Base-by-base conservation (phyloP, 2,113 vertebrate species). In the Pelodiscus sinensis region DNA sequence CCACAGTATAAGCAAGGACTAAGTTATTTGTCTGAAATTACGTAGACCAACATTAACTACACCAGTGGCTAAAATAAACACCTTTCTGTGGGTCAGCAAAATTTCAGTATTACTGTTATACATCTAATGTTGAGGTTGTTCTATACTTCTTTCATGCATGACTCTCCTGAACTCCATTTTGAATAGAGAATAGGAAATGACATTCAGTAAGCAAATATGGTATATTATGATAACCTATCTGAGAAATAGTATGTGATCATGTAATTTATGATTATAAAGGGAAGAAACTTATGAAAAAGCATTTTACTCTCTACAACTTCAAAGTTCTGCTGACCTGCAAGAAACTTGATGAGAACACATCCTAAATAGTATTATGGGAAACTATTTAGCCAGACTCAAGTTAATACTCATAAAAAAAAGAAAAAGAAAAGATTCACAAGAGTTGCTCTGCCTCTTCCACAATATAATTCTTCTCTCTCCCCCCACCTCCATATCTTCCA, bases 101-200 rank as follows among this genome's bases (percentile, higher is more conserved):
- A 73, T 52, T 25, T 38, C 58, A 14, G 13, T 31, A 2, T 54
- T n/a, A 15, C 0, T 4, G 25, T 24, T 25, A 2, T 51, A 4
- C 8, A 75, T 75, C 38, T 75, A 71, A 29, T 71, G 57, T 4
- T 57, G 0, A 0, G 11, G 0, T 6, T 3, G 1, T 19, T 10
- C 11, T 44, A 55, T 6, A 54, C 56, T 2, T 62, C 50, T 5
- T 62, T 31, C 21, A 16, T 0, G 5, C 0, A 1, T 1, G 25
- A 35, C 19, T n/a, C 15, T n/a, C 35, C 9, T 9, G 35, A 25
- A 81, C 35, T 27, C 25, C 5, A 9, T 81, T 24, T 58, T 55
- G 56, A 57, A 25, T 55, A 54, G 9, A 35, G 52, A 80, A 12
- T 75, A 75, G 71, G 44, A 38, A 44, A 75, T 25, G 21, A 44